Base-by-base conservation (phyloP, 2,113 vertebrate genomes). In the Apaloderma vittatum region DNA sequence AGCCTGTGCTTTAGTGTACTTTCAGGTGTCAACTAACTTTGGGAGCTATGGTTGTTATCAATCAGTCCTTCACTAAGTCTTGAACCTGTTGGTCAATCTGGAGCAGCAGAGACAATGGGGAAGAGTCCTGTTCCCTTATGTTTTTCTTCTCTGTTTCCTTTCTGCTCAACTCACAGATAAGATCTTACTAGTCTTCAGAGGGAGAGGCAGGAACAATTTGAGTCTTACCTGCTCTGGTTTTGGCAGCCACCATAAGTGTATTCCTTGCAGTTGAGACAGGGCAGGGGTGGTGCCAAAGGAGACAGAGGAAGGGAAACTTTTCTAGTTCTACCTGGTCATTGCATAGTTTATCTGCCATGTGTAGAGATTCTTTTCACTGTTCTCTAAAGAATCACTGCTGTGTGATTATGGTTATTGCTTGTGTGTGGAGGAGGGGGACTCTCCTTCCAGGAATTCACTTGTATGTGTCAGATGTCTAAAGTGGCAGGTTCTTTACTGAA, bases 311-410 rank as follows among this genome's bases (percentile, higher is more conserved):
- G 74, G 27, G 46, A 80, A 84, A 6, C 5, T 34, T 72, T 58
- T 84, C 58, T 36, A 23, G 10, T 78, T 93, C 37, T 86, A n/a
- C 61, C 29, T 81, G 24, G n/a, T 77, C 15, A 4, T 74, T 80
- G 63, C 10, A 4, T 54, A 49, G 61, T 61, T 93, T 73, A 61
- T 88, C 63, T 96, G 52, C 46, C 22, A 2, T 49, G n/a, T 48
- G 65, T 17, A 52, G 81, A 78, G 74, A 43, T 72, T 58, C 20
- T 92, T 92, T 81, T 81, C 32, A 13, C 93, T 91, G 43, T 61
- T 88, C 23, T 91, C 37, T 92, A 58, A 76, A 93, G 63, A 95
- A 81, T 96, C 94, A 74, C 75, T 95, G 72, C 79, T 91, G 57
- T 72, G 61, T 67, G 76, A 74, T 90, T 70, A 62, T 77, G 45